Evolutionary conservation across 2,113 vertebrate species (phyloP).

Genomic region (Otis tarda): DNA sequence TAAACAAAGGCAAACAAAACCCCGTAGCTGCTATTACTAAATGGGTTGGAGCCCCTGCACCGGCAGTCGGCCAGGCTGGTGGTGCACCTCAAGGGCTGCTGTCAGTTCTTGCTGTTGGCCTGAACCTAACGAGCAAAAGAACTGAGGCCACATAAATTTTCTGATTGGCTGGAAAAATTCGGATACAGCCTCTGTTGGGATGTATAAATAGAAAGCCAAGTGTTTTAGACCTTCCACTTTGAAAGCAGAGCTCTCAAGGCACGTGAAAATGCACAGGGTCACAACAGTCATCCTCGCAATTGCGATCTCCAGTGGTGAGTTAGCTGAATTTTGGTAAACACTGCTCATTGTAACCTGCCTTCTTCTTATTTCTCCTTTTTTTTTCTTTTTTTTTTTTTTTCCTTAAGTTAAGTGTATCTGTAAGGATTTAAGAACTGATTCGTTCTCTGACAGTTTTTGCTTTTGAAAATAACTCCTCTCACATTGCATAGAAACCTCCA

Average conservation of each 20-base stretch:
- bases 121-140: background rate
- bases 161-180: background rate
- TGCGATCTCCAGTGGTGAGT: background rate
- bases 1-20: background rate
- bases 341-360: background rate
- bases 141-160: background rate
- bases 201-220: background rate
- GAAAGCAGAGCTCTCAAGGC: background rate
- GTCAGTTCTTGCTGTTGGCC: background rate
- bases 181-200: background rate
- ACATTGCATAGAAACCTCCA: background rate
- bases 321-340: background rate
- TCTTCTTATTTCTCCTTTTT: background rate
- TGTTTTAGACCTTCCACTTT: background rate
- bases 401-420: background rate
- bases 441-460: background rate
- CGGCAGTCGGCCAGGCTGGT: background rate
- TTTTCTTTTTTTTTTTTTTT: fast-evolving
- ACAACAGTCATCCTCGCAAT: background rate
- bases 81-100: background rate
- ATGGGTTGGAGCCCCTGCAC: background rate
- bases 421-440: background rate
- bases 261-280: background rate
- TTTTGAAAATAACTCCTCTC: background rate
- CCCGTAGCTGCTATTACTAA: background rate